These are phyloP conservation scores for Muscicapa striata DNA, from an alignment of 2,797 vertebrate species.

Conservation along the genomic window DNA sequence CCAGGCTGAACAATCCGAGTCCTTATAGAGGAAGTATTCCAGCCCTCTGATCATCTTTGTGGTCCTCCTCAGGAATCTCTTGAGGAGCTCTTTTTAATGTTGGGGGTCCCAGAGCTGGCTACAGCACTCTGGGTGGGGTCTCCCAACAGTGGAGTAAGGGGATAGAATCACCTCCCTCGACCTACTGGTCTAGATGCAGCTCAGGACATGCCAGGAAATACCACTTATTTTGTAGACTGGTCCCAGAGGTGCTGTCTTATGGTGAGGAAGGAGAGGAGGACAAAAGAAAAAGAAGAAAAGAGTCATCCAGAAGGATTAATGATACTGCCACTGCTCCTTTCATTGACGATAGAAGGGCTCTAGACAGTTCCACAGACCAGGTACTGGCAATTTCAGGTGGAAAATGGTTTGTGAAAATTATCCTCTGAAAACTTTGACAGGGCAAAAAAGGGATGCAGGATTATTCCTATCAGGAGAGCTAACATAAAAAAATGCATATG, in stretches of 20 bases:
- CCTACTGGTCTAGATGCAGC: background rate
- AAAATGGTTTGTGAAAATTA: background rate
- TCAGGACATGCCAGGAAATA: background rate
- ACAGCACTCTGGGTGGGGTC: no score
- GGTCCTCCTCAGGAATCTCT: background rate
- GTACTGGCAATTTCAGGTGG: background rate
- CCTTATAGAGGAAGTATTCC: background rate
- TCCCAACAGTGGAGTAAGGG: background rate
- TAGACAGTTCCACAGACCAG: background rate
- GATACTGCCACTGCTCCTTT: background rate
- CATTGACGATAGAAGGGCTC: background rate
- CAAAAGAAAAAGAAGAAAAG: background rate
- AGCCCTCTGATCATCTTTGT: background rate
- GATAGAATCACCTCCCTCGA: background rate
- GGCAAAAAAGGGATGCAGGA: background rate
- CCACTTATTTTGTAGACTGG: background rate
- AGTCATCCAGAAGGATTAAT: background rate
- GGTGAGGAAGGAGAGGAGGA: background rate
- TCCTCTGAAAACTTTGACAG: background rate
- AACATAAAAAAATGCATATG: background rate
- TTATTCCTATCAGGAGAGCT: background rate
- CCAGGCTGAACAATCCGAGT: background rate
- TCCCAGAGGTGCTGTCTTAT: background rate
- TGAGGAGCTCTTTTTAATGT: background rate
- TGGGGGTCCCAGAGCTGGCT: background rate